These are phyloP conservation scores for Trematomus loennbergii DNA, from an alignment of 2,113 vertebrate genomes.

Conservation along the genomic window DNA sequence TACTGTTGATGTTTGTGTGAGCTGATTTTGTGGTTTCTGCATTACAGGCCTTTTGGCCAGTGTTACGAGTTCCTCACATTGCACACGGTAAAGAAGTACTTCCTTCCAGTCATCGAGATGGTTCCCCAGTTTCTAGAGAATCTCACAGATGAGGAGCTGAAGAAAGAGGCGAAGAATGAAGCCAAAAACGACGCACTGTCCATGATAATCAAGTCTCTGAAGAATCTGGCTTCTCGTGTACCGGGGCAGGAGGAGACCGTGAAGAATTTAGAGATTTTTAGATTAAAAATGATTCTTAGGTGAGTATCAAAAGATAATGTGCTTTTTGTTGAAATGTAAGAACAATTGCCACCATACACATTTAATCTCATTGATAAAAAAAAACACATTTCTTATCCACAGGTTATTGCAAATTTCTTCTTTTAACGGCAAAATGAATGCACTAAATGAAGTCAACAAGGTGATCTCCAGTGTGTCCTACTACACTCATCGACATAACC, in stretches of 20 bases:
- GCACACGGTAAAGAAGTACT: conserved; percentile 99
- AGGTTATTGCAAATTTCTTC: conserved; percentile 99
- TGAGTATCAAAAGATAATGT: conserved; percentile 75
- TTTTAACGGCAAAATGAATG: conserved; percentile 99
- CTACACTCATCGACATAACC: conserved; percentile 98
- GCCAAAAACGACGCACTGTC: conserved; percentile 99
- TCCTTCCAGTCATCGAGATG: conserved; percentile 99
- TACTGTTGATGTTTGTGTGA: background rate
- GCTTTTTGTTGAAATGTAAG: background rate
- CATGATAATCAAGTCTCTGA: conserved; percentile 99
- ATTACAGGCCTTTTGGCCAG: conserved; percentile 96
- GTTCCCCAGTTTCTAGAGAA: conserved; percentile 99
- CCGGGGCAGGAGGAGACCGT: conserved; percentile 99
- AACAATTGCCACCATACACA: background rate
- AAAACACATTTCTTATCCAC: conserved; percentile 7
- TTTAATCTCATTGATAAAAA: background rate
- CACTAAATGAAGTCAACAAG: conserved; percentile 99
- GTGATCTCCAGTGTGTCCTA: conserved; percentile 99
- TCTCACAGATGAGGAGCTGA: conserved; percentile 98
- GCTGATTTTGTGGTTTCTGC: conserved; percentile 8
- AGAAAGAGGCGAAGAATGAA: conserved; percentile 99
- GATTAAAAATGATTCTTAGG: conserved; percentile 99
- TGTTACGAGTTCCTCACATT: conserved; percentile 99
- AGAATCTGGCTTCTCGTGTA: conserved; percentile 98
- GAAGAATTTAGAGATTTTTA: conserved; percentile 99